phyloP scores from a whole-genome alignment of 2,797 vertebrate species.

The Cyprinodon diabolis region DNA sequence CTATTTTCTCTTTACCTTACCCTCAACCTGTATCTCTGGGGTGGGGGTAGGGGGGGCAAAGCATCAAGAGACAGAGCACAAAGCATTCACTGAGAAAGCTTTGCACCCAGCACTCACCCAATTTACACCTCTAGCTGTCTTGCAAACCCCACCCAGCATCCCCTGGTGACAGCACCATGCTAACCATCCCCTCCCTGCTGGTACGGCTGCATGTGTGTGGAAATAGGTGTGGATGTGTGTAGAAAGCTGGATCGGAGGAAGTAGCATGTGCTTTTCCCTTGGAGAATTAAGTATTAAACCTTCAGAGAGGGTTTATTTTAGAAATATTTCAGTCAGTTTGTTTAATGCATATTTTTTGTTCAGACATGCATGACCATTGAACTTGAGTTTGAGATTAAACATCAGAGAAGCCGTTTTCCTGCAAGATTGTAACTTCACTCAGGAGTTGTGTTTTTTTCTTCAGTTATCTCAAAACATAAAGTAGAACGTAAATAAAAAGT shows the following conservation, averaged over 20 bases:
- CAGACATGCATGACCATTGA: not conserved
- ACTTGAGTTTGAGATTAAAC: not conserved
- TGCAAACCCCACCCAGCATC: conserved; percentile 71
- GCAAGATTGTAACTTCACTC: not conserved
- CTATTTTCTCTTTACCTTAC: conserved; percentile 44
- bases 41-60: conserved; percentile 53
- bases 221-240: conserved; percentile 24
- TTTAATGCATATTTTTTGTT: not conserved
- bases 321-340: conserved; percentile 12
- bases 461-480: not conserved
- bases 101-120: conserved; percentile 80
- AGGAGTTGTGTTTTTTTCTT: not conserved
- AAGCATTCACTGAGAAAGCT: conserved; percentile 65
- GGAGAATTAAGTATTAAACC: conserved; percentile 42
- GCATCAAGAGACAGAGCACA: conserved; percentile 65
- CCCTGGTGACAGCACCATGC: conserved; percentile 71
- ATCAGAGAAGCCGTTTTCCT: not conserved
- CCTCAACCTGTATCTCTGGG: conserved; percentile 62
- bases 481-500: too few species aligned
- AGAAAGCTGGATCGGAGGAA: conserved; percentile 19
- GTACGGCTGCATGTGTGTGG: conserved; percentile 42
- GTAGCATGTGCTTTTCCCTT: conserved; percentile 45
- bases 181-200: conserved; percentile 75
- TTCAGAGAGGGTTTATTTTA: conserved; percentile 22
- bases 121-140: conserved; percentile 82